Evolutionary conservation across 1,140 invertebrate genomes (phyloP).

Genomic region (Bombyx mandarina): DNA sequence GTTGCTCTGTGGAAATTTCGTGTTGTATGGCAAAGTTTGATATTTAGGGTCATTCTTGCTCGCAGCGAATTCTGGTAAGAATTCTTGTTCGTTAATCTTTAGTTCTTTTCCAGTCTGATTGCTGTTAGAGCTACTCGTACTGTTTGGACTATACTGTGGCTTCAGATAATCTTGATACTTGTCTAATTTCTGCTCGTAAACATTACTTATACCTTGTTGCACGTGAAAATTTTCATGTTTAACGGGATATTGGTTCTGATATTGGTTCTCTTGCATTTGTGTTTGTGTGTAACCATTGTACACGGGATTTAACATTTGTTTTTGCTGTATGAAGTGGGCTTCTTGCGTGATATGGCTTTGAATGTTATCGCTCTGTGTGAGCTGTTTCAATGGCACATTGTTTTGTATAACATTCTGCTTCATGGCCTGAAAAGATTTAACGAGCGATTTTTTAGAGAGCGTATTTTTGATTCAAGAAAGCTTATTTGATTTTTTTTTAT

Average conservation of each 20-base stretch:
- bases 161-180: conserved; percentile 61
- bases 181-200: conserved; percentile 62
- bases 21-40: conserved; percentile 92
- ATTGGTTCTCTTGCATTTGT: conserved; percentile 44
- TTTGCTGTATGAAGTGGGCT: conserved; percentile 67
- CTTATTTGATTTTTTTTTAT: too few relatives aligned
- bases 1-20: conserved; percentile 79
- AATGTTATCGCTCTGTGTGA: conserved; percentile 63
- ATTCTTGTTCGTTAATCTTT: conserved; percentile 69
- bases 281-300: conserved; percentile 60
- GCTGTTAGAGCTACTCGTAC: conserved; percentile 59
- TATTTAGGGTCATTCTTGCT: conserved; percentile 94
- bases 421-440: conserved; percentile 49
- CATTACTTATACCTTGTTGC: conserved; percentile 56
- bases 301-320: conserved; percentile 60
- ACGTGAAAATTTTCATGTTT: conserved; percentile 63
- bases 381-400: conserved; percentile 67
- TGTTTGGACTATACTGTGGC: conserved; percentile 61
- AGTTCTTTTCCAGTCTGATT: conserved; percentile 60
- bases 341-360: conserved; percentile 65
- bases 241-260: conserved; percentile 50
- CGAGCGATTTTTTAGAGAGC: too few relatives aligned
- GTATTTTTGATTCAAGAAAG: too few relatives aligned
- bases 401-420: conserved; percentile 67
- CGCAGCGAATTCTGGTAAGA: conserved; percentile 67